These are phyloP conservation scores for Toxotes lorentzi DNA, from an alignment of 2,797 vertebrate species.

Conservation along the genomic window DNA sequence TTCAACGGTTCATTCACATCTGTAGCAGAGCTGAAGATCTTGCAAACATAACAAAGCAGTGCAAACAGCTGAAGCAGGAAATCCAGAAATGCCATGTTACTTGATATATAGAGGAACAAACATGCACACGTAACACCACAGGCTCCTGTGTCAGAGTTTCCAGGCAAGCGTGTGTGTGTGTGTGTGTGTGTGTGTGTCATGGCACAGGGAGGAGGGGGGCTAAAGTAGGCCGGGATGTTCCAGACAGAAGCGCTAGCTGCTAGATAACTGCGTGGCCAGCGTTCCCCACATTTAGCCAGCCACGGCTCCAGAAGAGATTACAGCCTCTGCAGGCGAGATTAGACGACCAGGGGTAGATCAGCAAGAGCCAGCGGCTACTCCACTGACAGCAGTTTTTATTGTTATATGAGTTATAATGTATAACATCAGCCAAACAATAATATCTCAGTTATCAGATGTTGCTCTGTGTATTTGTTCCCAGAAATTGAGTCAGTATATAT, in stretches of 20 bases:
- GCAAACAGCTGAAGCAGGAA: slow-evolving; percentile 34
- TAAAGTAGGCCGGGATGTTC: slow-evolving; percentile 91
- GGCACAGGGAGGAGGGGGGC: slow-evolving; percentile 60
- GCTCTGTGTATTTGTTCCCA: too few species aligned
- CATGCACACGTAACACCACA: slow-evolving; percentile 58
- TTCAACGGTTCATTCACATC: slow-evolving; percentile 36
- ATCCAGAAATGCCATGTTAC: slow-evolving; percentile 62
- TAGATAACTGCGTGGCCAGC: slow-evolving; percentile 86
- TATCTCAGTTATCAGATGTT: too few species aligned
- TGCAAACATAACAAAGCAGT: slow-evolving; percentile 25
- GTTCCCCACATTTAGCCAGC: slow-evolving; percentile 86
- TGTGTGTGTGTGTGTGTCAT: slow-evolving; percentile 48
- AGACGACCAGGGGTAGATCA: slow-evolving; percentile 61
- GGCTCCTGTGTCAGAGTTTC: slow-evolving; percentile 79
- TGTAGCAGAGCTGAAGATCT: slow-evolving; percentile 2
- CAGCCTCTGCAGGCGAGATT: slow-evolving; percentile 78
- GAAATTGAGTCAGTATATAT: background rate
- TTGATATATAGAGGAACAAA: slow-evolving; percentile 68
- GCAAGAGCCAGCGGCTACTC: slow-evolving; percentile 33
- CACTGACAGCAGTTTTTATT: slow-evolving; percentile 25
- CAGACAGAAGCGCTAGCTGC: slow-evolving; percentile 82
- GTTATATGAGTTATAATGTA: background rate
- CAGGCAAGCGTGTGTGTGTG: slow-evolving; percentile 47
- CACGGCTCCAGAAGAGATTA: slow-evolving; percentile 86
- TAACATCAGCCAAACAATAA: background rate